phyloP scores from a whole-genome alignment of 2,888 invertebrate genomes.

The Diarsia rubi region DNA sequence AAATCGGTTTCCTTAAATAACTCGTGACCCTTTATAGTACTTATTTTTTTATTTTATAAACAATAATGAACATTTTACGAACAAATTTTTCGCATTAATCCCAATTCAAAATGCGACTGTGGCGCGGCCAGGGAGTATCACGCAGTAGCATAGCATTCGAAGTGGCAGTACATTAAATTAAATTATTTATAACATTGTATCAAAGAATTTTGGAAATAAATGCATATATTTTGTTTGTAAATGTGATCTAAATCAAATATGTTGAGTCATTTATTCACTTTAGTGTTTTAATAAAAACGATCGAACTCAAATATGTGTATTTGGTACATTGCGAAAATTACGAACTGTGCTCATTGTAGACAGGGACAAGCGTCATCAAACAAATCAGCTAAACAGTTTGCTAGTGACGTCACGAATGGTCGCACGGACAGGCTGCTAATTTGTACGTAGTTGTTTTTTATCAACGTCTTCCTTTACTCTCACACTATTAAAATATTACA shows the following conservation, averaged over 20 bases:
- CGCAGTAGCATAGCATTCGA: background rate
- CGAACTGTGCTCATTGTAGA: background rate
- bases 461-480: background rate
- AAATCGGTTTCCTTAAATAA: too few relatives aligned
- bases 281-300: constrained; percentile 7
- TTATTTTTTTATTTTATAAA: too few relatives aligned
- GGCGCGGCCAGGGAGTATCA: too few relatives aligned
- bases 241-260: constrained; percentile 1
- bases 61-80: too few relatives aligned
- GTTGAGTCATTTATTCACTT: background rate
- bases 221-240: background rate
- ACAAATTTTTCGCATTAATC: too few relatives aligned
- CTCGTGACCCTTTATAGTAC: too few relatives aligned
- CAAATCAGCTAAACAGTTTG: constrained; percentile 9
- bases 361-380: background rate
- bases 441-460: background rate
- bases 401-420: background rate
- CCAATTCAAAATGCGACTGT: too few relatives aligned
- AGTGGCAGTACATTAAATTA: background rate
- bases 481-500: background rate
- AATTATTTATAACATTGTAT: background rate
- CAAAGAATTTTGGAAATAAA: background rate
- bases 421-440: background rate
- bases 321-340: constrained; percentile 3
- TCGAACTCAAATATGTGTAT: background rate